A percentile compares a stretch with the other conserved stretches of the same genome.
Evolutionary conservation across 2,113 vertebrate species (phyloP).

Genomic region (Potamarius usumacintae): DNA sequence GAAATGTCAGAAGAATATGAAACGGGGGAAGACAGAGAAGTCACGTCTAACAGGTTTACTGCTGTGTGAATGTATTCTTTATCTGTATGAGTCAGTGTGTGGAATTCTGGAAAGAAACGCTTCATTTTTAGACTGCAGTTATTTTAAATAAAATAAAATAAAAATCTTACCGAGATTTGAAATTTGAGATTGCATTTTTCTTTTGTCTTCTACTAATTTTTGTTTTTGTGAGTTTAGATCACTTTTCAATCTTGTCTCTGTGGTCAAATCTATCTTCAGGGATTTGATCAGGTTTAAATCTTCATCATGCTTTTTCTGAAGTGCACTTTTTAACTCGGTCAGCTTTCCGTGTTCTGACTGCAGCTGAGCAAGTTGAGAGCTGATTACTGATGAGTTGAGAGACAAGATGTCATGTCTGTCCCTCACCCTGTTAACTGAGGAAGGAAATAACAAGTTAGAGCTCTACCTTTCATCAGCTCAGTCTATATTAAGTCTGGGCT

Average conservation of each 20-base stretch:
- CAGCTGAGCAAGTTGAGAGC: constrained; percentile 56
- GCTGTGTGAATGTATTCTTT: not conserved
- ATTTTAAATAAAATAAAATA: not conserved
- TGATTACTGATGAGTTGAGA: constrained; percentile 41
- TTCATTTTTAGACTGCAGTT: not conserved
- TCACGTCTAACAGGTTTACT: not conserved
- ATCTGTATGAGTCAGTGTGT: not conserved
- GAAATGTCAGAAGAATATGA: not conserved
- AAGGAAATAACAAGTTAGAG: not conserved
- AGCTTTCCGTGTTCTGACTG: constrained; percentile 53
- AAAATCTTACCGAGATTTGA: constrained; percentile 61
- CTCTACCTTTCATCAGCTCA: not conserved
- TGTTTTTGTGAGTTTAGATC: constrained; percentile 48
- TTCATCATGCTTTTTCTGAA: constrained; percentile 37
- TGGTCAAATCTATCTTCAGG: constrained; percentile 27
- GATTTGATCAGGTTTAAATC: constrained; percentile 13
- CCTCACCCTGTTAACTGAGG: constrained; percentile 26
- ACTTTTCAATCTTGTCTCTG: constrained; percentile 40
- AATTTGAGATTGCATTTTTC: constrained; percentile 55
- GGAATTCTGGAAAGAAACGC: not conserved
- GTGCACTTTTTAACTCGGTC: constrained; percentile 26
- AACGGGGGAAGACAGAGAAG: not conserved
- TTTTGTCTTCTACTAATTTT: constrained; percentile 44
- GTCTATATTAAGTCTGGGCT: not conserved
- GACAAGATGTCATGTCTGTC: constrained; percentile 27